Evolutionary conservation across 2,888 invertebrate genomes (phyloP), one percentile per base, ranked within the genome.

Genomic region (Ariolimax columbianus): DNA sequence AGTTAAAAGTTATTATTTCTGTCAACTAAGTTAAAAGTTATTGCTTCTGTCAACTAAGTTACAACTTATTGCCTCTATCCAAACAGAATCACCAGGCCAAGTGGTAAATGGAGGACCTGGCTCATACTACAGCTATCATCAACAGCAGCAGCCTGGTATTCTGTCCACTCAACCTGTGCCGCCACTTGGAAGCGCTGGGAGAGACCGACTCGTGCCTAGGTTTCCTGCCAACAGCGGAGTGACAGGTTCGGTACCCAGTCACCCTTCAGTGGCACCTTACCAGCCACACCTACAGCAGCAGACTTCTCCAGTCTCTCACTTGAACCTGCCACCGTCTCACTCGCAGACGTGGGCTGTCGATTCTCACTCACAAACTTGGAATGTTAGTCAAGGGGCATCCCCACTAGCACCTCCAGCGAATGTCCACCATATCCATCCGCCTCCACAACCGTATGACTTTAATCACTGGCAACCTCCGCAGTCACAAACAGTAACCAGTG

Each of bases 341-440:
- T 77, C 82, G 19, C 82, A 77, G 38, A 70, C 78, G n/a, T 78
- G 77, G 83, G 59, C 83, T 55, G 51, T 63, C 59, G n/a, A n/a
- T n/a, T n/a, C n/a, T n/a, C n/a, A n/a, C n/a, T n/a, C n/a, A n/a
- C n/a, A n/a, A n/a, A 55, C 55, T 55, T 17, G 19, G 17, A 66
- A 40, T 59, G 77, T n/a, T 77, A 33, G n/a, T 30, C n/a, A 66
- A 43, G 40, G 30, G 47, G 78, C 86, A 59, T 51, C 84, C 70
- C 86, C 86, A 59, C 38, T 66, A 75, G 85, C 87, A 40, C 33
- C 77, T 55, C 81, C 73, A 73, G 63, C 33, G 84, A 77, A 51
- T 66, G 63, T 14, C 75, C 82, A 72, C 43, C 73, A 40, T 43
- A n/a, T 51, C 30, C 73, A 73, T 55, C 72, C 43, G 0, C 63